Evolutionary conservation across 2,888 invertebrate species (phyloP), one percentile per base, ranked within the genome.

Genomic region (Terebella lapidaria): DNA sequence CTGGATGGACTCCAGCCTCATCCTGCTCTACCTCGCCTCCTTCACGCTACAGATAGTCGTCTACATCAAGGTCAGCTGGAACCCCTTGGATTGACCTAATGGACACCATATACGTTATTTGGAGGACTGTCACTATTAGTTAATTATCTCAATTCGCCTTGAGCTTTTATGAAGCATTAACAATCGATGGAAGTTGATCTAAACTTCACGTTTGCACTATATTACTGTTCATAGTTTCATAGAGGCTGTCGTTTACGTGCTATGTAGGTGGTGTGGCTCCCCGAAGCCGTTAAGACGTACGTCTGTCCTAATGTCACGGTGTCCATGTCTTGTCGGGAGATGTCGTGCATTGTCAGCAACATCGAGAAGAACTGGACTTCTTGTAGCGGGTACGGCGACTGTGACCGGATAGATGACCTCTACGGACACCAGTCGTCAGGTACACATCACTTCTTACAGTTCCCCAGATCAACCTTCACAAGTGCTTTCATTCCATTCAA

Each of bases 1-100:
- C 59, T 66, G 72, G 49, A 67, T 75, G 51, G 74, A 75, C 65
- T 72, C 71, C 5, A 53, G 67, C 18, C 71, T 75, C 70, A 66
- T 75, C 46, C 62, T 69, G 10, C 69, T 74, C 29, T 69, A 72
- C 27, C 58, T 74, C 30, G 69, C 72, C 3, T 72, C 71, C 26
- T 74, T 71, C 54, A 49, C 66, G 30, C 46, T 70, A 2, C 64
- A 65, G 30, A 5, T 49, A 5, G 22, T 10, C 10, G 15, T 49
- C 49, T 49, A 10, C 49, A 22, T 49, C 10, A 10, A 49, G 49
- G 49, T 35, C 10, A 35, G 35, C 10, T 18, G 35, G 35, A 10
- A 15, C 35, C n/a, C n/a, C n/a, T n/a, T n/a, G n/a, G n/a, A n/a
- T n/a, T n/a, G n/a, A n/a, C n/a, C n/a, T n/a, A n/a, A n/a, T n/a